Conservation (phyloP, 2,797 vertebrate genomes). For the Chiroxiphia lanceolata region DNA sequence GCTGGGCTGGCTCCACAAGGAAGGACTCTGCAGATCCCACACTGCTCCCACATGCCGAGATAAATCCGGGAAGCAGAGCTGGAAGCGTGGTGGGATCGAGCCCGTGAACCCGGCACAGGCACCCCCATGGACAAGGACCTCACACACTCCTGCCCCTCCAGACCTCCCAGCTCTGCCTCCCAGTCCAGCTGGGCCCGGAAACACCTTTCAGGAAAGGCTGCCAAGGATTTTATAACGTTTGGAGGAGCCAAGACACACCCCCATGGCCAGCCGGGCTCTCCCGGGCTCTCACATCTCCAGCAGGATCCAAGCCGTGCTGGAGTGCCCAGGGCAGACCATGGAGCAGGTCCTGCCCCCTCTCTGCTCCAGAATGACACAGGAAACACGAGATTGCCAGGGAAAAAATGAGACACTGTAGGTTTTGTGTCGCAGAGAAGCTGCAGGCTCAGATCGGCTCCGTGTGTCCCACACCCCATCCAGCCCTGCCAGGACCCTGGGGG, state of each 20-base stretch:
- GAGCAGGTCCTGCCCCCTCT: background rate
- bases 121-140: background rate
- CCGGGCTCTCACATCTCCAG: background rate
- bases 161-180: background rate
- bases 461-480: background rate
- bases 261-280: background rate
- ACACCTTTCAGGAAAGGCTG: background rate
- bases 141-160: background rate
- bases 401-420: fast-evolving
- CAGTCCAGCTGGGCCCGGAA: background rate
- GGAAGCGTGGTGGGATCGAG: background rate
- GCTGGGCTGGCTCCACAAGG: background rate
- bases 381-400: background rate
- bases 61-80: background rate
- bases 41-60: background rate
- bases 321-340: fast-evolving
- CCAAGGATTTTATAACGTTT: background rate
- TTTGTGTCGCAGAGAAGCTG: background rate
- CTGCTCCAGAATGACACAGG: background rate
- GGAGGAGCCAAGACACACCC: background rate
- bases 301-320: background rate
- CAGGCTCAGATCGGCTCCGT: background rate
- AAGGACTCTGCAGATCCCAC: background rate
- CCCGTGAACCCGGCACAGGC: background rate
- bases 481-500: background rate